Conservation (phyloP, 2,113 vertebrate genomes). For the Rhea pennata region DNA sequence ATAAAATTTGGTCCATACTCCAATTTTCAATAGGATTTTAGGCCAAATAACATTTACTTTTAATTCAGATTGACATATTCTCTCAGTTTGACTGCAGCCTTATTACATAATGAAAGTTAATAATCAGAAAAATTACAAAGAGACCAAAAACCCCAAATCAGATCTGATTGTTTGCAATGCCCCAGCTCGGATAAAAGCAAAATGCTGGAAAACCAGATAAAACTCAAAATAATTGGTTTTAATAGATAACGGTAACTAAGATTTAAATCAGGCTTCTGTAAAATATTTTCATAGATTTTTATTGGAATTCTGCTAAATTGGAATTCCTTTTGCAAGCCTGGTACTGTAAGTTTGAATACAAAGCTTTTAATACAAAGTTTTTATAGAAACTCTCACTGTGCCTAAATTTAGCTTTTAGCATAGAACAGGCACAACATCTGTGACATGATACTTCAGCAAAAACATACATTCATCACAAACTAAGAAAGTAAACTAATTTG, state of each 20-base stretch:
- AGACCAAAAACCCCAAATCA: background rate
- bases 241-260: background rate
- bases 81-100: background rate
- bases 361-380: too few species aligned
- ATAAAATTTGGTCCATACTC: background rate
- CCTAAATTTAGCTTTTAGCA: background rate
- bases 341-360: too few species aligned
- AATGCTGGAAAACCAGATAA: background rate
- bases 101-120: background rate
- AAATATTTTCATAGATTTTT: background rate
- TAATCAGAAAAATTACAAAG: background rate
- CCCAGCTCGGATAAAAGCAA: background rate
- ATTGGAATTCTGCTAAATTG: background rate
- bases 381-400: too few species aligned
- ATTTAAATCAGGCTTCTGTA: background rate
- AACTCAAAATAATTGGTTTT: background rate
- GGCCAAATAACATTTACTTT: accelerated
- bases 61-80: background rate
- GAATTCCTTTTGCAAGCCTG: background rate
- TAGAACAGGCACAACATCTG: background rate
- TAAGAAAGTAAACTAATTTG: background rate
- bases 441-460: background rate
- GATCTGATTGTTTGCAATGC: background rate
- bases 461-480: background rate
- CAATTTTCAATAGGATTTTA: background rate